Conservation (phyloP, 1,140 invertebrate species). For the Eciton burchellii region DNA sequence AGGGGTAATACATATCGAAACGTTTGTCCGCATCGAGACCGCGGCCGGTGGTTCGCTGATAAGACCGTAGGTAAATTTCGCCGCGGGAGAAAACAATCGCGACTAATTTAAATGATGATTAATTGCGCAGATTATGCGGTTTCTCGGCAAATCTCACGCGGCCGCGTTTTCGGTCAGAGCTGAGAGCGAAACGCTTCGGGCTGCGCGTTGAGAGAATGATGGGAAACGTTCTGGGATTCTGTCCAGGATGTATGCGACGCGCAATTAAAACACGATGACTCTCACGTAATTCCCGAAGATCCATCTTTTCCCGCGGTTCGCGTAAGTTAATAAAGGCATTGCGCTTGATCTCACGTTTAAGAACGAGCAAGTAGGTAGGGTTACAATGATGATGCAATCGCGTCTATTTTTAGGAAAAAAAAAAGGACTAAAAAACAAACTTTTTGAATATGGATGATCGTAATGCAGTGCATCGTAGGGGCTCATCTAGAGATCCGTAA, state of each 20-base stretch:
- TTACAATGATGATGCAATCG: background rate
- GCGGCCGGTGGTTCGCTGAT: too few species aligned
- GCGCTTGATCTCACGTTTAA: conserved; percentile 46
- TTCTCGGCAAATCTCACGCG: conserved; percentile 47
- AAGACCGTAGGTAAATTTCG: background rate
- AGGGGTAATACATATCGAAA: too few species aligned
- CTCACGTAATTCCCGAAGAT: conserved; percentile 61
- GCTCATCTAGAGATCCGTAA: conserved; percentile 8
- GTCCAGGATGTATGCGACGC: conserved; percentile 65
- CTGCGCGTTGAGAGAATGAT: conserved; percentile 62
- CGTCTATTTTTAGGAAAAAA: background rate
- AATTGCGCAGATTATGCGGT: conserved; percentile 30
- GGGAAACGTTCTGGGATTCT: conserved; percentile 74
- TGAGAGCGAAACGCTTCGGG: conserved; percentile 36
- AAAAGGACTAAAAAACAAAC: background rate
- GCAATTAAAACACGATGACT: conserved; percentile 70
- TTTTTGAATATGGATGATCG: too few species aligned
- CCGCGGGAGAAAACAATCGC: background rate
- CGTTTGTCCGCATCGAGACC: too few species aligned
- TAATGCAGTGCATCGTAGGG: too few species aligned
- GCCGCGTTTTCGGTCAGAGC: conserved; percentile 47
- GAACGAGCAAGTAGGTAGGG: background rate
- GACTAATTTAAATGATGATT: conserved; percentile 27
- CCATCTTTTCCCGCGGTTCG: conserved; percentile 42
- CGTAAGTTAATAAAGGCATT: conserved; percentile 48